Evolutionary conservation across 1,140 invertebrate genomes (phyloP), one percentile per base, ranked within the genome.

Genomic region (Rhynchophorus ferrugineus): DNA sequence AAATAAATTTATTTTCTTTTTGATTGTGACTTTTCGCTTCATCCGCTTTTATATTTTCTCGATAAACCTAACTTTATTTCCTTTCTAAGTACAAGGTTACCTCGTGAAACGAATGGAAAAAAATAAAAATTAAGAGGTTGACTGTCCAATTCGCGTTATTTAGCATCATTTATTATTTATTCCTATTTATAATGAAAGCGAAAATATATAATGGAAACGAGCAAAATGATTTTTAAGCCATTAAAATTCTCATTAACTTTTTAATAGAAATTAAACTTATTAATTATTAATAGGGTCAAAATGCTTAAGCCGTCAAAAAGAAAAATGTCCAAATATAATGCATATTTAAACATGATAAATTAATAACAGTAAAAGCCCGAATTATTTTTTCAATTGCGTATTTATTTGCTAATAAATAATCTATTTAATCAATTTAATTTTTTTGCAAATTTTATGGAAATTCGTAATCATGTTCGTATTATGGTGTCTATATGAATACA

Each of bases 1-100:
- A 38, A 48, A 48, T 48, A 38, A 39, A 48, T 48, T 48, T 48
- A 48, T 39, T 39, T 20, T 37, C 36, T 34, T 24, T 48, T 48
- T 39, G 46, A 48, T 48, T 48, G 46, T 21, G 34, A 24, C 46
- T 48, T 48, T 48, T 48, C 35, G 46, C 46, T 48, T 48, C 46
- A 48, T 48, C 35, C 46, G 33, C 36, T 48, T 48, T 48, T 48
- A 48, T 48, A 48, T 48, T 48, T 48, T 48, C 46, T 39, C 45
- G 19, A 48, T 48, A 48, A 48, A 39, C 46, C n/a, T 22, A 48
- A 39, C 18, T 35, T 46, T 46, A 46, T 35, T 38, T 48, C 14
- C 35, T 48, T 48, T 48, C 35, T 39, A 24, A 48, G 39, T 48
- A 39, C 39, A 38, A 39, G 46, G 46, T 48, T 22, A 48, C 18